Percentiles rank a stretch among this genome's conserved stretches.
phyloP scores from a whole-genome alignment of 2,888 invertebrate genomes.

The Rhogogaster chlorosoma region DNA sequence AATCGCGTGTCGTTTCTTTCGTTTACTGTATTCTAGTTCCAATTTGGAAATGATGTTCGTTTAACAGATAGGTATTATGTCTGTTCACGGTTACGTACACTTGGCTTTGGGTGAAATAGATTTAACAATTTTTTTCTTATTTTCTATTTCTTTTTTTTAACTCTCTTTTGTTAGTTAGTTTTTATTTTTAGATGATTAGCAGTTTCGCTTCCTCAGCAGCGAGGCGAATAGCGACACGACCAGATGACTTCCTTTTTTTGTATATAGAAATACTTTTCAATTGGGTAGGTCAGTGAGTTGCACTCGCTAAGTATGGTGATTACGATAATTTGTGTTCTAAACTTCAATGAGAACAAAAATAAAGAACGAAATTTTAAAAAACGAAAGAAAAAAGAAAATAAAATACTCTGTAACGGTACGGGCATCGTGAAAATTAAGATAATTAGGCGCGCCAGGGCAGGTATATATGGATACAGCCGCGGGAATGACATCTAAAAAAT shows the following conservation, averaged over 20 bases:
- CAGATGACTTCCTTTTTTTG: neutral
- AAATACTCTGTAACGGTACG: neutral
- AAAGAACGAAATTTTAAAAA: neutral
- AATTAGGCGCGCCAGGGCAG: neutral
- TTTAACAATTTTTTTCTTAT: neutral
- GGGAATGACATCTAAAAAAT: conserved; percentile 24
- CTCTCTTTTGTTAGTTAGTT: neutral
- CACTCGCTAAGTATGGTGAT: conserved; percentile 8
- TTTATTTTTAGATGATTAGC: neutral
- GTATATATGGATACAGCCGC: neutral
- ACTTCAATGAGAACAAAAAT: neutral
- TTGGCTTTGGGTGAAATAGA: neutral
- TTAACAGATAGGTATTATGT: neutral
- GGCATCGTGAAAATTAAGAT: neutral
- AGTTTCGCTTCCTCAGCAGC: neutral
- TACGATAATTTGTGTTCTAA: conserved; percentile 15
- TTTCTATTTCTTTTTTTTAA: too few relatives aligned
- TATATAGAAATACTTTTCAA: neutral
- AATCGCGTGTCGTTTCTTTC: neutral
- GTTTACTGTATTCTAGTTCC: neutral
- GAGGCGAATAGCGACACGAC: neutral
- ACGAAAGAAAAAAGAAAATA: neutral
- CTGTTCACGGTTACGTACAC: neutral
- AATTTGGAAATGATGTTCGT: neutral
- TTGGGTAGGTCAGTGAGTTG: conserved; percentile 34